Conservation (phyloP, 2,113 vertebrate species). For the Tiliqua scincoides region DNA sequence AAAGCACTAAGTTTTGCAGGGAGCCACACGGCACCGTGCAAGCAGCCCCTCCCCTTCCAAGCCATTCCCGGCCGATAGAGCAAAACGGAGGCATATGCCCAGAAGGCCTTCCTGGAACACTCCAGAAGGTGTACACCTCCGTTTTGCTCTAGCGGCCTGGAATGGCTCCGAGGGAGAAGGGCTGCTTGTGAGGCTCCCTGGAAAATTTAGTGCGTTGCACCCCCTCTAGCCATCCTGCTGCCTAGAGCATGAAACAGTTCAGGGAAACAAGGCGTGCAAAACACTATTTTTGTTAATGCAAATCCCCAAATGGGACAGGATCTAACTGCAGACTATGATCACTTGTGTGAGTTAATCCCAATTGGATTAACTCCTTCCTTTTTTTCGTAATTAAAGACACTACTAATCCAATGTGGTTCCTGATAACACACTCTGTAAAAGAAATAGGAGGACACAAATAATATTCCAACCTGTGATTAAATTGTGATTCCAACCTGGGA, state of each 20-base stretch:
- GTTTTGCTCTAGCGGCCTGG: too few species aligned
- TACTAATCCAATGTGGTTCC: conserved; percentile 16
- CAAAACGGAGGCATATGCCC: too few species aligned
- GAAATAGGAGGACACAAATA: background rate
- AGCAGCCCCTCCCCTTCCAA: too few species aligned
- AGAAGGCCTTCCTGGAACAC: too few species aligned
- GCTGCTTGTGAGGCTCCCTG: too few species aligned
- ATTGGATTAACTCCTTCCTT: background rate
- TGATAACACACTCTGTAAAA: background rate
- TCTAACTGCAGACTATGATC: background rate
- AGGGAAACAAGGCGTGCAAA: background rate
- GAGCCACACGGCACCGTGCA: too few species aligned
- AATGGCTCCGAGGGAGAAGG: too few species aligned
- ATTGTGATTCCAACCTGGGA: background rate
- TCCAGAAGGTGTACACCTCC: too few species aligned
- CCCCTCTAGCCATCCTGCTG: too few species aligned
- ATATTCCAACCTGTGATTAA: background rate
- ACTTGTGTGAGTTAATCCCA: background rate
- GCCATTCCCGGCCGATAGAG: too few species aligned
- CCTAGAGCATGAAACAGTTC: background rate
- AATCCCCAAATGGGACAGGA: background rate
- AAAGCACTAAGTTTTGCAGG: too few species aligned
- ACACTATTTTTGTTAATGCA: background rate
- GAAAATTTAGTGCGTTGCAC: too few species aligned
- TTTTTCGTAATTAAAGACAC: background rate